phyloP scores from a whole-genome alignment of 2,888 invertebrate species.

The Plemyria rubiginata region DNA sequence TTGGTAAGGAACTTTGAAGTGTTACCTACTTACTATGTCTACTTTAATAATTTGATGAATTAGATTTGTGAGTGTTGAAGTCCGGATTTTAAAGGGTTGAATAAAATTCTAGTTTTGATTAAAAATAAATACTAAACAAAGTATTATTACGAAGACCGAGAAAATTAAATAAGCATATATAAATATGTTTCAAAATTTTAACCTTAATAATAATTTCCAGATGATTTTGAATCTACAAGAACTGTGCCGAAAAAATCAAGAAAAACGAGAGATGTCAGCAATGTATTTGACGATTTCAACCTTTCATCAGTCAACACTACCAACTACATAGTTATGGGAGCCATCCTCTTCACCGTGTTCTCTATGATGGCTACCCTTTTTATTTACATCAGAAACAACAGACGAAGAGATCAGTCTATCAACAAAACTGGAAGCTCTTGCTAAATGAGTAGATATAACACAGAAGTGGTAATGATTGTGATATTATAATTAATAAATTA shows the following conservation, averaged over 20 bases:
- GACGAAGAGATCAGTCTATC: conserved; percentile 40
- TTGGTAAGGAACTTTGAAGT: conserved; percentile 55
- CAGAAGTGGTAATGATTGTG: conserved; percentile 55
- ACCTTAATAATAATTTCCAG: conserved; percentile 50
- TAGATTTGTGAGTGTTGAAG: too few species aligned
- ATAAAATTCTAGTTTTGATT: too few species aligned
- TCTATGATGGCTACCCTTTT: conserved; percentile 59
- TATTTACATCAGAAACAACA: conserved; percentile 49
- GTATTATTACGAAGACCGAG: too few species aligned
- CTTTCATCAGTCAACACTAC: conserved; percentile 43
- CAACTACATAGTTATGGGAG: conserved; percentile 61
- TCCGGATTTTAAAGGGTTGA: too few species aligned
- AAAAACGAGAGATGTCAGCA: conserved; percentile 64
- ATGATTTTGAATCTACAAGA: conserved; percentile 68
- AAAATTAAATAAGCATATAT: too few species aligned
- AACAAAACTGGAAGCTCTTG: conserved; percentile 41
- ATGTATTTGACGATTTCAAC: conserved; percentile 38
- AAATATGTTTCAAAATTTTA: too few species aligned
- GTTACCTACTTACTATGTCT: too few species aligned
- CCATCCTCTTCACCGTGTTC: conserved; percentile 56
- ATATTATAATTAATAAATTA: conserved; percentile 57
- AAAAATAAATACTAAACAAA: too few species aligned
- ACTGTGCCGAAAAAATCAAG: conserved; percentile 69
- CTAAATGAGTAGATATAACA: conserved; percentile 45
- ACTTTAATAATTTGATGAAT: too few species aligned